Evolutionary conservation across 2,888 invertebrate genomes (phyloP).

Genomic region (Hoplodrina ambigua): DNA sequence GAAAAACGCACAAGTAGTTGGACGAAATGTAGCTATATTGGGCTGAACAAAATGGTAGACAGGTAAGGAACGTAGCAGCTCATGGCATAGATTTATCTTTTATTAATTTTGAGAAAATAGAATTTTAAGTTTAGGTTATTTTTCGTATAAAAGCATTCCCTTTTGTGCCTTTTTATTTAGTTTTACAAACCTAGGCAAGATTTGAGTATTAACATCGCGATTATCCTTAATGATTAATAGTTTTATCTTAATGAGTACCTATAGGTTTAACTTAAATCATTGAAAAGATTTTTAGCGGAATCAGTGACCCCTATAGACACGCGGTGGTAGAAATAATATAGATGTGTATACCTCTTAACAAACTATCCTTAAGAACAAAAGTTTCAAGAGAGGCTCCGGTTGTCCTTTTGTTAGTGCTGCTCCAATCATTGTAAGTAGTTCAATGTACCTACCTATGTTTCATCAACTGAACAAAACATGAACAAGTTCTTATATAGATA

Average conservation of each 20-base stretch:
- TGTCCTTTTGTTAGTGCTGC: slow-evolving; percentile 37
- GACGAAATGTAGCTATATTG: neutral
- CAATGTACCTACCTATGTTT: slow-evolving; percentile 14
- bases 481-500: slow-evolving; percentile 10
- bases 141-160: slow-evolving; percentile 54
- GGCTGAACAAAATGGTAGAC: neutral
- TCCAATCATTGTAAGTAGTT: slow-evolving; percentile 45
- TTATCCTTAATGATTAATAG: neutral
- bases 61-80: neutral
- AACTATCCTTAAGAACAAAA: slow-evolving; percentile 31
- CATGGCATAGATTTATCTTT: neutral
- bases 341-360: slow-evolving; percentile 5
- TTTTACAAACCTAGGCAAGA: slow-evolving; percentile 2
- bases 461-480: slow-evolving; percentile 20
- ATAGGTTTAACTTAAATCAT: neutral
- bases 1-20: neutral
- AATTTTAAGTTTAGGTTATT: slow-evolving; percentile 22
- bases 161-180: slow-evolving; percentile 60
- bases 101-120: neutral
- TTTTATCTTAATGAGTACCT: neutral
- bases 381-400: slow-evolving; percentile 29
- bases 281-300: neutral
- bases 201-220: neutral
- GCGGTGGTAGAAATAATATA: neutral
- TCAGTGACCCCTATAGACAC: neutral